Evolutionary conservation across 2,888 invertebrate genomes (phyloP), one percentile per base, ranked within the genome.

Genomic region (Exephanes ischioxanthus): DNA sequence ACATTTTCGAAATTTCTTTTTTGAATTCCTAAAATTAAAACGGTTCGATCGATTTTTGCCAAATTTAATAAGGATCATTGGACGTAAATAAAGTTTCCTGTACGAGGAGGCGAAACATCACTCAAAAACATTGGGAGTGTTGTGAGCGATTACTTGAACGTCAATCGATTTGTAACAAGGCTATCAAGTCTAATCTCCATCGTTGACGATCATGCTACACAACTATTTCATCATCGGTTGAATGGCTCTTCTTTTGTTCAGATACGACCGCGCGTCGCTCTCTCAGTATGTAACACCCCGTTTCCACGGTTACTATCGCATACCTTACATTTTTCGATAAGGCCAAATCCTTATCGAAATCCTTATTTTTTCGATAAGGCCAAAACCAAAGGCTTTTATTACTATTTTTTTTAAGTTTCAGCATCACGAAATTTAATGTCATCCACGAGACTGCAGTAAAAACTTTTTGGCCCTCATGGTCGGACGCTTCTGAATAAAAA

Each of bases 301-400:
- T 85, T 76, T 6, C 80, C 37, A 6, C 19, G 53, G 71, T 51
- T 68, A 84, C 84, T 76, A 84, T 80, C 80, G 55, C 37, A 48
- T 37, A 22, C 19, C 61, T 41, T 37, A 68, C 11, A 67, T 67
- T 37, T 68, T 51, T 37, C 37, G 37, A 37, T 37, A 37, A 37
- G 37, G 7, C 9, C 1, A 37, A 3, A 26, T 26, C 26, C 3
- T 3, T 26, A 26, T 26, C 26, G 26, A 26, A 26, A 26, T 26
- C 26, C 26, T 26, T 26, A 26, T 19, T 72, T 37, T 68, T 51
- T 41, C 11, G 41, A 41, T 41, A 41, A 41, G 41, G 3, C 41
- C 0, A 41, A 51, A 16, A 1, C 19, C 30, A 51, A 51, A 26
- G 51, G 16, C 51, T 26, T 16, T 26, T 26, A 53, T 7, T 33